These are phyloP conservation scores for Rhadina sibilatrix DNA, from an alignment of 2,113 vertebrate genomes.

Conservation along the genomic window DNA sequence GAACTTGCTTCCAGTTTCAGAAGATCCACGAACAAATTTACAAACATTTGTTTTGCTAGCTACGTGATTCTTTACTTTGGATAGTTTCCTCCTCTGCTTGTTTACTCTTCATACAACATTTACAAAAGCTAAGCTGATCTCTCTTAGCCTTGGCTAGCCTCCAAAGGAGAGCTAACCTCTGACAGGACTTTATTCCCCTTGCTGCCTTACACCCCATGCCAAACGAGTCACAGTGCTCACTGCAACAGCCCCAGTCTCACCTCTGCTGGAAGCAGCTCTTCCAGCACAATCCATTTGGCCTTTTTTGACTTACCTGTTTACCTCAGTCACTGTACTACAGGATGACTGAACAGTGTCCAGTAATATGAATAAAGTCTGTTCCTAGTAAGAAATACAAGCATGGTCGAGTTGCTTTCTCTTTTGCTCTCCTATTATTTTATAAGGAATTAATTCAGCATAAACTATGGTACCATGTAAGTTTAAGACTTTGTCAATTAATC, in stretches of 20 bases:
- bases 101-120: background rate
- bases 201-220: background rate
- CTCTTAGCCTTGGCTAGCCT: background rate
- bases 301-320: background rate
- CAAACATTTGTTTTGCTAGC: background rate
- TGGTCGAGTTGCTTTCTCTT: background rate
- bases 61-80: background rate
- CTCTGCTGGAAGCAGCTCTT: background rate
- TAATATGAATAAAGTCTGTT: background rate
- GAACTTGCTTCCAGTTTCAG: background rate
- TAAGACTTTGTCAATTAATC: background rate
- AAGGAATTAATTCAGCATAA: background rate
- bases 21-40: background rate
- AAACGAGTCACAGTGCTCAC: background rate
- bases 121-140: background rate
- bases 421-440: background rate
- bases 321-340: background rate
- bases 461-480: background rate
- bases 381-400: background rate
- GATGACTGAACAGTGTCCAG: background rate
- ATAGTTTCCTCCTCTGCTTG: background rate
- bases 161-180: background rate
- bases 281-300: background rate
- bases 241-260: background rate
- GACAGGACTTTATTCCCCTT: background rate